Conservation (phyloP, 2,113 vertebrate species). For the Petromus typicus region DNA sequence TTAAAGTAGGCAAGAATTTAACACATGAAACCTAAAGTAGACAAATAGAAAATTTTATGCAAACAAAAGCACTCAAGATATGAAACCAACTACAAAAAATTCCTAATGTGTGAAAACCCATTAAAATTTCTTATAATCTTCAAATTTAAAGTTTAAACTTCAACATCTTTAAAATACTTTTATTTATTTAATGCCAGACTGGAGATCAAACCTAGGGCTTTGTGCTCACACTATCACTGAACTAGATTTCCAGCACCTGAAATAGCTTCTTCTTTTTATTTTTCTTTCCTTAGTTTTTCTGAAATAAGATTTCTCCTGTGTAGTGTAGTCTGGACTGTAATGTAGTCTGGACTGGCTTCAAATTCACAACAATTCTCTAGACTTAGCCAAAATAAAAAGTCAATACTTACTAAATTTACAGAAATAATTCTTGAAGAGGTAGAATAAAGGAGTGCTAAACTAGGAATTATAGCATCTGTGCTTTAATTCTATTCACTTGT, state of each 20-base stretch:
- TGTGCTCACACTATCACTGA: neutral
- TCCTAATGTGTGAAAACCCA: conserved; percentile 20
- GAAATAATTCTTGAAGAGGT: neutral
- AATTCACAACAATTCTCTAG: neutral
- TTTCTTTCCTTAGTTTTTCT: no score
- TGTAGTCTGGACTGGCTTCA: neutral
- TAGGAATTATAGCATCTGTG: neutral
- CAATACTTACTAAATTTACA: neutral
- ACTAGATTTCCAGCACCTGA: neutral
- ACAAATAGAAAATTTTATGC: neutral
- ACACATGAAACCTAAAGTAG: neutral
- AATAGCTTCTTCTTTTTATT: neutral
- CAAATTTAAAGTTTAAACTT: conserved; percentile 14
- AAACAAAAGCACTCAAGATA: neutral
- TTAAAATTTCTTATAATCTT: conserved; percentile 30
- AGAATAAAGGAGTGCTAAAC: neutral
- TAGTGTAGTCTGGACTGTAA: neutral
- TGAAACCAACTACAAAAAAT: conserved; percentile 12
- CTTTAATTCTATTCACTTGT: neutral
- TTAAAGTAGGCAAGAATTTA: neutral
- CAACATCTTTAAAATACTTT: neutral
- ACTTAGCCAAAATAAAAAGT: neutral
- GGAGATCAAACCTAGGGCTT: neutral
- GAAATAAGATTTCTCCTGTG: neutral
- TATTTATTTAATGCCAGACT: neutral